phyloP scores from a whole-genome alignment of 2,888 invertebrate species.

The Lacanobia oleracea region DNA sequence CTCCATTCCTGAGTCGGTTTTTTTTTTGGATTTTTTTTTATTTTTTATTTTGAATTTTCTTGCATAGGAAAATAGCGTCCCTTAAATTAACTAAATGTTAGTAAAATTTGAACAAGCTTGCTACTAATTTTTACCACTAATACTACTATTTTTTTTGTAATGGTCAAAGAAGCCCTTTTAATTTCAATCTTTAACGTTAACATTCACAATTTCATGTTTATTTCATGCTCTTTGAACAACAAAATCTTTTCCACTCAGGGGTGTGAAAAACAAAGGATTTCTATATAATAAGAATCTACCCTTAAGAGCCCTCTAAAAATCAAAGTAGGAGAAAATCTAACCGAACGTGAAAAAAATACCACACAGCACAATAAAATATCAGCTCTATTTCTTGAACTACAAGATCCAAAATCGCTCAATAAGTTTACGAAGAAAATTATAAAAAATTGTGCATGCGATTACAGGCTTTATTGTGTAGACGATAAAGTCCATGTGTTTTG shows the following conservation, averaged over 20 bases:
- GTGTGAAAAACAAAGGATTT: conserved; percentile 52
- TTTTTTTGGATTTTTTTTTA: not conserved
- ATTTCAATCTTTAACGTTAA: not conserved
- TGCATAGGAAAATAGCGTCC: too few species aligned
- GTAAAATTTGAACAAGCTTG: too few species aligned
- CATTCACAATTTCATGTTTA: not conserved
- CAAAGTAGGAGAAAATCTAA: conserved; percentile 61
- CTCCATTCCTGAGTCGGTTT: not conserved
- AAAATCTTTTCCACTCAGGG: conserved; percentile 34
- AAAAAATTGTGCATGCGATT: conserved; percentile 44
- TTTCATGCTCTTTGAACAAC: conserved; percentile 28
- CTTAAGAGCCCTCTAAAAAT: conserved; percentile 61
- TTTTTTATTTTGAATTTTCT: too few species aligned
- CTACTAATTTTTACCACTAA: too few species aligned
- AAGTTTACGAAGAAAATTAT: conserved; percentile 13
- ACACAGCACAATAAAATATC: conserved; percentile 42
- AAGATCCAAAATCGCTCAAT: conserved; percentile 53
- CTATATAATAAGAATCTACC: conserved; percentile 56
- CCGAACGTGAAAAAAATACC: conserved; percentile 42
- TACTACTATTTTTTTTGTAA: not conserved
- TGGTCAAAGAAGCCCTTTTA: not conserved
- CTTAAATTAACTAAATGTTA: too few species aligned
- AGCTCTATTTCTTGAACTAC: conserved; percentile 20
- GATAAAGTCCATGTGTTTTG: conserved; percentile 36
- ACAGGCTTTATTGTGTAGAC: conserved; percentile 5